Base-by-base conservation (phyloP, 1,140 invertebrate genomes). In the Hylaeus volcanicus region DNA sequence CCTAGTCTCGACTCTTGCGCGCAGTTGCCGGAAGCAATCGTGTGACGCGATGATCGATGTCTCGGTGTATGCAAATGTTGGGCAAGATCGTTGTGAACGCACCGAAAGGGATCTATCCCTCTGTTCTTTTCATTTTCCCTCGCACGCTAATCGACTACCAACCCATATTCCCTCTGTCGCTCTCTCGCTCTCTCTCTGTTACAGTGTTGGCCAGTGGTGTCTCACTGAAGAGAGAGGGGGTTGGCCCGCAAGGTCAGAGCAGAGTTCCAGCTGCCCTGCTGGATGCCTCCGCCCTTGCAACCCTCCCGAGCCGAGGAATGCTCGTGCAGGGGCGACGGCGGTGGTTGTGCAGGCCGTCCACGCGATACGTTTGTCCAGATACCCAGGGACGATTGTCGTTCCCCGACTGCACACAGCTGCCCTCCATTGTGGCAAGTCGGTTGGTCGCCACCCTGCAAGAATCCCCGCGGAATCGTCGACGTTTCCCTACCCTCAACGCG, bases 371-470 rank as follows among this genome's bases (percentile, higher is more conserved):
- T 92, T 86, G 87, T 90, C 69, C 81, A 84, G 82, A 83, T 88
- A 84, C 81, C 72, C 61, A 81, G 85, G 78, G 79, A 88, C 70
- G 86, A 69, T 87, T 88, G 74, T 82, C 84, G 86, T 82, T 74
- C 79, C 74, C 85, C 83, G 70, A 86, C 88, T 53, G 12, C 45
- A 66, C 94, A 94, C 92, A 92, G 92, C 79, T 96, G 95, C 91
- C 58, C 93, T 93, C 74, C 93, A 94, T 83, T 96, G 96, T 93
- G 95, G 96, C 83, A 96, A 96, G 94, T 94, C 94, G 83, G 96
- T 96, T 68, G 95, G 94, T 87, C 96, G 96, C 51, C 96, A 96
- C 89, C 96, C 96, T 88, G 94, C 95, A 90, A 95, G 96, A 89
- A 51, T 11, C 6, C 3, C 43, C 43, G 43, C 26, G 26, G 26